phyloP scores from a whole-genome alignment of 2,888 invertebrate species.

The Alviniconcha strummeri region DNA sequence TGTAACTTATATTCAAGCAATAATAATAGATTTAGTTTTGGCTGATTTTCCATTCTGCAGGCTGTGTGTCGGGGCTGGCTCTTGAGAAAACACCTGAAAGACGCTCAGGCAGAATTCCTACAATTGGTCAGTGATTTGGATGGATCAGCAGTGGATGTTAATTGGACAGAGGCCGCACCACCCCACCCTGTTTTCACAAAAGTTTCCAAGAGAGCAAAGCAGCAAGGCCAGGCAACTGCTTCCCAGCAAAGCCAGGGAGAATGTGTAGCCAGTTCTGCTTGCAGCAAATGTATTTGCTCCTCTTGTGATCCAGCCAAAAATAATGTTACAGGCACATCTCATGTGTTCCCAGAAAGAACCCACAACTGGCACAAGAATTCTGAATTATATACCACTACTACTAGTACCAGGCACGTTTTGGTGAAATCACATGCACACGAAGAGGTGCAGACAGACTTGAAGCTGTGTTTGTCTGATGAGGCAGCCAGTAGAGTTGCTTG shows the following conservation, averaged over 20 bases:
- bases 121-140: conserved; percentile 35
- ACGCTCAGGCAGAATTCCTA: conserved; percentile 27
- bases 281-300: no score
- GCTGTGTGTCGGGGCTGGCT: conserved; percentile 29
- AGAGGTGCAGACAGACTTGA: conserved; percentile 23
- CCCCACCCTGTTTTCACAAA: conserved; percentile 28
- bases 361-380: no score
- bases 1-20: no score
- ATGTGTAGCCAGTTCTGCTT: no score
- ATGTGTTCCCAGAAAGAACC: no score
- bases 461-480: background rate
- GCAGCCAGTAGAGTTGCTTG: background rate
- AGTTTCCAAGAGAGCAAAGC: background rate
- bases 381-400: no score
- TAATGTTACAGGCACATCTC: no score
- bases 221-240: background rate
- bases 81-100: conserved; percentile 29
- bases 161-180: conserved; percentile 20
- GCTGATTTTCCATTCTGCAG: conserved; percentile 21
- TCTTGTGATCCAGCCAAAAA: no score
- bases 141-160: conserved; percentile 25
- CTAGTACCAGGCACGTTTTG: background rate
- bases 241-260: no score
- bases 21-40: no score
- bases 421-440: background rate